Percentiles rank a stretch among this genome's conserved stretches.
phyloP scores from a whole-genome alignment of 2,888 invertebrate genomes.

The Parnassius mnemosyne region DNA sequence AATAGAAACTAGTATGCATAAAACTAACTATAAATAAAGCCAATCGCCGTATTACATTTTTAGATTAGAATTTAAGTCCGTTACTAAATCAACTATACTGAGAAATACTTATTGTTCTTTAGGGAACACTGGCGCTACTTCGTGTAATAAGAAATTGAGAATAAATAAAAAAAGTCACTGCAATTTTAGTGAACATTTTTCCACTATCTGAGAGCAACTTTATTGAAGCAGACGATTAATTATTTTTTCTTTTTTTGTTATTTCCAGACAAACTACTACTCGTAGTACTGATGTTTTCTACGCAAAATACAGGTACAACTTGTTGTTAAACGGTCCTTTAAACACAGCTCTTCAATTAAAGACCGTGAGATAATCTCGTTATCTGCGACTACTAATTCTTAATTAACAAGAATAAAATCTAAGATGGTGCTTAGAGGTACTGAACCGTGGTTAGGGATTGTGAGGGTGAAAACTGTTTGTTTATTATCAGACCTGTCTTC shows the following conservation, averaged over 20 bases:
- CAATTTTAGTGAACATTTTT: slow-evolving; percentile 25
- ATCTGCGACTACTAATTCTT: slow-evolving; percentile 56
- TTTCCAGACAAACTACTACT: neutral
- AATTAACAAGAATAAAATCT: slow-evolving; percentile 70
- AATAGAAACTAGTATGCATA: slow-evolving; percentile 18
- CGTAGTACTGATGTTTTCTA: slow-evolving; percentile 29
- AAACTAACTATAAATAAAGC: neutral
- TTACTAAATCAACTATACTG: slow-evolving; percentile 10
- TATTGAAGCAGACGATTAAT: slow-evolving; percentile 25
- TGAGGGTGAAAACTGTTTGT: slow-evolving; percentile 49
- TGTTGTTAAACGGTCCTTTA: slow-evolving; percentile 40
- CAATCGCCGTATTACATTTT: slow-evolving; percentile 3
- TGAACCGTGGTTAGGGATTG: slow-evolving; percentile 59
- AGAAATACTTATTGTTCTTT: slow-evolving; percentile 17
- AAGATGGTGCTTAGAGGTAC: slow-evolving; percentile 46
- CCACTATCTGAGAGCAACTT: slow-evolving; percentile 18
- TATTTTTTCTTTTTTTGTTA: slow-evolving; percentile 19
- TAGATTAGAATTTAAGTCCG: slow-evolving; percentile 19
- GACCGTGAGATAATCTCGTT: slow-evolving; percentile 64
- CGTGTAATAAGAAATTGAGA: slow-evolving; percentile 25
- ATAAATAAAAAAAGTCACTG: slow-evolving; percentile 20
- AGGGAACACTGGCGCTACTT: slow-evolving; percentile 14
- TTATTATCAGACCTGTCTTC: slow-evolving; percentile 45
- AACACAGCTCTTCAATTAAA: slow-evolving; percentile 58
- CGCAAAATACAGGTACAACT: slow-evolving; percentile 27